Base-by-base conservation (phyloP, 2,797 vertebrate genomes). In the Myotis planiceps region DNA sequence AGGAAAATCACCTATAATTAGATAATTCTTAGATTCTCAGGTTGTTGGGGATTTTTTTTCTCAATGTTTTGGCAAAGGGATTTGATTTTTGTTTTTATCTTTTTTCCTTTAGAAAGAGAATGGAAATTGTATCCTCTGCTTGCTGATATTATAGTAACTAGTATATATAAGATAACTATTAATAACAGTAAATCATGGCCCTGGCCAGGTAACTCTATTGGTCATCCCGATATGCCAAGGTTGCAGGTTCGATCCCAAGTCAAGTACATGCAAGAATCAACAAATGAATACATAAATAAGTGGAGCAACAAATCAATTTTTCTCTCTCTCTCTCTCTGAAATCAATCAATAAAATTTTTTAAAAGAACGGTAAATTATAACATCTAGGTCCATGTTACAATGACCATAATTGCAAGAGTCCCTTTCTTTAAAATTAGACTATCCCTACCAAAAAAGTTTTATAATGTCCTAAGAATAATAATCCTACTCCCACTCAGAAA, bases 81-180 rank as follows among this genome's bases (percentile, higher is more conserved):
- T 85, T 88, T 85, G 2, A 68, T 60, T 86, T 86, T 88, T 68
- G 14, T 23, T 71, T 49, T 76, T 49, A 32, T 80, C 29, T 42
- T 53, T 81, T 76, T 75, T 92, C 27, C 80, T 89, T 95, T 83
- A 84, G 9, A 90, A 94, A 76, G n/a, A 81, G 34, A 84, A 92
- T 53, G 10, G 42, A 82, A 72, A 80, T 90, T 80, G 2, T 85
- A n/a, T 68, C 3, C 27, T 93, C 69, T 72, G n/a, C 55, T 3
- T 29, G 60, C 45, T 92, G 37, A 74, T 84, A 21, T 69, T 80
- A 76, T 45, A 65, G n/a, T 91, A 32, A 78, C 55, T 71, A 82
- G 71, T 23, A 39, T 47, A 79, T 25, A 94, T 27, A 53, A 94
- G 14, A 75, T 32, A 91, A 32, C 71, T 91, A 91, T 71, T 89